phyloP scores from a whole-genome alignment of 2,888 invertebrate genomes.

The Alentia gelatinosa region DNA sequence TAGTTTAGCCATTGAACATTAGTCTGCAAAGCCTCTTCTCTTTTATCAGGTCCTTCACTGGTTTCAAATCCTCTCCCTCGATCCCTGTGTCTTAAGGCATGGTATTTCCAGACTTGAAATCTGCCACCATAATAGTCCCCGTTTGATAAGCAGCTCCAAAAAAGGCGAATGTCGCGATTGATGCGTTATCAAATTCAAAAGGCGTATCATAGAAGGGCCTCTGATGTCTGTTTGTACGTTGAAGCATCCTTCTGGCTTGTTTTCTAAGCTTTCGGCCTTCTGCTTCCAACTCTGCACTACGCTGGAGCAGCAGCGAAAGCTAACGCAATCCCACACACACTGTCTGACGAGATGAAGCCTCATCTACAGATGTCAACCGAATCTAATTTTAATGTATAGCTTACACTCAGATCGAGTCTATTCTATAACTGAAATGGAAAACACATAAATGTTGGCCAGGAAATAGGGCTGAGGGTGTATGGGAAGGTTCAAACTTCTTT shows the following conservation, averaged over 20 bases:
- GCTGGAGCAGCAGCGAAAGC: too few species aligned
- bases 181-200: conserved; percentile 14
- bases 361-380: background rate
- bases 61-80: conserved; percentile 30
- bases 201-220: background rate
- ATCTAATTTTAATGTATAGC: too few species aligned
- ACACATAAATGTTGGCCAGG: too few species aligned
- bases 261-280: background rate
- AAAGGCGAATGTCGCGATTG: background rate
- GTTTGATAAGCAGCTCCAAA: background rate
- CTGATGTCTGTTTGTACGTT: background rate
- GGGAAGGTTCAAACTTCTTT: too few species aligned
- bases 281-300: background rate
- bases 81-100: conserved; percentile 1
- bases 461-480: too few species aligned
- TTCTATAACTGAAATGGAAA: too few species aligned
- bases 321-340: background rate
- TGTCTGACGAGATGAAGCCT: background rate
- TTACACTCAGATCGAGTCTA: too few species aligned
- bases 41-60: conserved; percentile 27
- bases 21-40: background rate
- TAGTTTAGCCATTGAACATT: conserved; percentile 30
- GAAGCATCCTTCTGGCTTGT: background rate
- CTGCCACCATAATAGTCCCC: background rate
- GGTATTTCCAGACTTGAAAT: conserved; percentile 11